These are phyloP conservation scores for Chelidonichthys spinosus DNA, from an alignment of 2,797 vertebrate genomes.

Conservation along the genomic window DNA sequence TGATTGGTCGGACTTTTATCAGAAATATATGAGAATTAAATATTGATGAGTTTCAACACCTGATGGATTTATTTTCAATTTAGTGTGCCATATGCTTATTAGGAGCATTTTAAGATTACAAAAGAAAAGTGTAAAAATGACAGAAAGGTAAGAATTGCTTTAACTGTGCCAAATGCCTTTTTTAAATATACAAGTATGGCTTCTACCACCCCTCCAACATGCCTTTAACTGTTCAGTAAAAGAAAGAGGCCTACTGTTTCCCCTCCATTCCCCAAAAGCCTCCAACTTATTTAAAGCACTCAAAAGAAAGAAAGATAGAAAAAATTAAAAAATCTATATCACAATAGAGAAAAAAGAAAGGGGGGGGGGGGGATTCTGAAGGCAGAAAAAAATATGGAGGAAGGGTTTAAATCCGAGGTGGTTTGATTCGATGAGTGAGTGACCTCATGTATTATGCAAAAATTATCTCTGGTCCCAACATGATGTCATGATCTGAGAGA, in stretches of 20 bases:
- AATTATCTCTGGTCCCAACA: constrained; percentile 67
- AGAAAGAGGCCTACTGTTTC: neutral
- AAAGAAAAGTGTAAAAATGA: too few species aligned
- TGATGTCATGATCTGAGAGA: constrained; percentile 74
- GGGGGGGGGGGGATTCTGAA: neutral
- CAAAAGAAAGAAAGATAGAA: neutral
- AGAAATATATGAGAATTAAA: too few species aligned
- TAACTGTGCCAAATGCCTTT: neutral
- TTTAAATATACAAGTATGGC: neutral
- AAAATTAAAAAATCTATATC: too few species aligned
- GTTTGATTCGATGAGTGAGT: constrained; percentile 54
- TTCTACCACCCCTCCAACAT: neutral
- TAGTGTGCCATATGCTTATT: too few species aligned
- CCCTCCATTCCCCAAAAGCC: neutral
- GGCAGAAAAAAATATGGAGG: constrained; percentile 8
- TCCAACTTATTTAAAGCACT: constrained; percentile 15
- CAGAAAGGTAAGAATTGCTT: too few species aligned
- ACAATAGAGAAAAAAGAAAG: neutral
- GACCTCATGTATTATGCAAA: constrained; percentile 75
- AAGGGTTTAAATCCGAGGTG: constrained; percentile 38
- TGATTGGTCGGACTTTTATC: too few species aligned
- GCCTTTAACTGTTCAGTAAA: neutral
- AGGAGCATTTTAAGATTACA: too few species aligned
- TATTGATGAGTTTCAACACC: too few species aligned
- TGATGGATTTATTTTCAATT: too few species aligned